Base-by-base conservation (phyloP, 1,140 invertebrate genomes). In the Centruroides vittatus region DNA sequence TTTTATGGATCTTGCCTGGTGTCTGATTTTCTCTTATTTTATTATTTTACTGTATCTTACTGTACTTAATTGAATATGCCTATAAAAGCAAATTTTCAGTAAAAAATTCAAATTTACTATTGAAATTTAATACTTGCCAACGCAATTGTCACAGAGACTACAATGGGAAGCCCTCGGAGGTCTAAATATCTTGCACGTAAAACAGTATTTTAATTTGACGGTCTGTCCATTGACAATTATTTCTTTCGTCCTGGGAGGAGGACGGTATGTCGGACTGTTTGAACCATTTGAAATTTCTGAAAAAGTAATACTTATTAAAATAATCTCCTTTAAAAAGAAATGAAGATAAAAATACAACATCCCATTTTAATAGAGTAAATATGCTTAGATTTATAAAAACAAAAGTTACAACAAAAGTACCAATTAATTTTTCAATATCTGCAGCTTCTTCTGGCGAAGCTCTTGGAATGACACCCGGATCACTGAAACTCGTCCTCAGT, bases 131-230 rank as follows among this genome's bases (percentile, higher is more conserved):
- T 58, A 79, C 83, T 77, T 76, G 86, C 86, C 93, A 67, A 98
- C 93, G 82, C 95, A 98, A 79, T 98, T 98, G 79, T 98, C 94
- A 81, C 95, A 98, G 65, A 98, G 81, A 74, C 91, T 94, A 79
- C 95, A 99, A 76, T 98, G 95, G 59, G 91, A 95, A 65, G 93
- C 93, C 77, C 95, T 81, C n/a, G 94, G 94, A 57, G 94, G 94
- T 69, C 95, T 80, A 78, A 97, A 98, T 80, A 98, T 93, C 79
- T 97, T 97, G 79, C 95, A 98, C 36, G 95, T 98, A 75, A 95
- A 97, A 75, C 95, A 98, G 79, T 97, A 98, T 75, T 98, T 98
- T 65, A 98, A 80, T 77, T 97, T 97, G 58, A 98, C 85, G 65
- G 85, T 83, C 73, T 94, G 90, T 35, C 93, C 93, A 71, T 86